Conservation (phyloP, 2,888 invertebrate species). For the Exephanes ischioxanthus region DNA sequence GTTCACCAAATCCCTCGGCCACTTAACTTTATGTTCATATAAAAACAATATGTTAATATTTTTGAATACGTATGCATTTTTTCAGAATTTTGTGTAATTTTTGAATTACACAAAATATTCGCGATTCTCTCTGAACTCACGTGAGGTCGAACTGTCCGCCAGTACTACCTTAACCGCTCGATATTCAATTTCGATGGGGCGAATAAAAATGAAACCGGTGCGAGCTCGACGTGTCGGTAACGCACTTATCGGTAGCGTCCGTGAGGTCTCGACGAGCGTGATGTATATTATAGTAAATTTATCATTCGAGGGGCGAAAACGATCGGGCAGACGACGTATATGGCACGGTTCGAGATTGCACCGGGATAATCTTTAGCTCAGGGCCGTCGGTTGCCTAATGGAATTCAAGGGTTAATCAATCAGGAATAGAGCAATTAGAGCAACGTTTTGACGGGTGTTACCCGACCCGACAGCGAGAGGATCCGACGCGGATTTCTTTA, state of each 20-base stretch:
- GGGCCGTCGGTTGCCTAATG: conserved; percentile 64
- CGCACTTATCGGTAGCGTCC: neutral
- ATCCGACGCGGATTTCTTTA: conserved; percentile 81
- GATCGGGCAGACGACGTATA: conserved; percentile 39
- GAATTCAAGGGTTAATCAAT: conserved; percentile 80
- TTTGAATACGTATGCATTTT: too few relatives aligned
- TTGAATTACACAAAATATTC: too few relatives aligned
- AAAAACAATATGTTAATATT: too few relatives aligned
- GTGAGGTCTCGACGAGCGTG: conserved; percentile 8
- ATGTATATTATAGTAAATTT: conserved; percentile 54
- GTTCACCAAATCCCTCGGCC: too few relatives aligned
- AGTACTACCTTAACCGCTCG: too few relatives aligned
- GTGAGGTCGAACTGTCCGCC: too few relatives aligned
- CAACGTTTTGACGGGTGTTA: conserved; percentile 79
- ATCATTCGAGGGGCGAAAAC: conserved; percentile 52
- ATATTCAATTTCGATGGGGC: too few relatives aligned
- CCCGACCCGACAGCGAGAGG: conserved; percentile 71
- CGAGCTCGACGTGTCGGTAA: neutral
- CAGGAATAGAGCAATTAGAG: conserved; percentile 79
- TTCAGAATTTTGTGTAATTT: too few relatives aligned
- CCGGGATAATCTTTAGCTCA: conserved; percentile 68
- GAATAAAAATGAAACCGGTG: too few relatives aligned
- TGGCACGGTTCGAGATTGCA: conserved; percentile 66
- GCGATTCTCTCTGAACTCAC: too few relatives aligned
- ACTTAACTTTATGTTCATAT: too few relatives aligned